Base-by-base conservation (phyloP, 2,113 vertebrate species). In the Rhegmatorhina hoffmannsi region DNA sequence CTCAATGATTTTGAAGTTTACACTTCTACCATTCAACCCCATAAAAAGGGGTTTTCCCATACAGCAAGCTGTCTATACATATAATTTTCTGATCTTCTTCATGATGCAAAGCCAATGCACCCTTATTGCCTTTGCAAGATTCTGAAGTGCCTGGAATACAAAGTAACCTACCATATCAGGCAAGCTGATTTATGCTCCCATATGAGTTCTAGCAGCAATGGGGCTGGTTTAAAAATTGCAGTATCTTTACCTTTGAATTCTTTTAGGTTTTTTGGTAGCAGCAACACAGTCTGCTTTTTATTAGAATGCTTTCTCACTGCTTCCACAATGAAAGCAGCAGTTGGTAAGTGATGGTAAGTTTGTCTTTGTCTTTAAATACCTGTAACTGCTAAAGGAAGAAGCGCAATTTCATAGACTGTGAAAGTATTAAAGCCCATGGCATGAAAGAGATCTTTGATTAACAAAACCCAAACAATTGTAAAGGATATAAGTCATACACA, bases 401-500 rank as follows among this genome's bases (percentile, higher is more conserved):
- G 31, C 68, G 66, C 44, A 55, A 52, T 72, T 92, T 92, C 75
- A 75, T 13, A 72, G 47, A 74, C 58, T 68, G 36, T 46, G 33
- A 72, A 92, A 87, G 59, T 80, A 93, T 77, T 92, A 93, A 89
- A 93, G 81, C 23, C 70, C 29, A 66, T 55, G 49, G 50, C 76
- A 89, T 76, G 93, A 80, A 93, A 95, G 64, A 12, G 5, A 84
- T 91, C 40, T 56, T 74, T 81, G 89, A 92, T 89, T 96, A 93
- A 97, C 58, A 89, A 92, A 96, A 81, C 4, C 29, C 58, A 95
- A 96, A 93, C 69, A 96, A 63, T 47, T 72, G 81, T 89, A 94
- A 74, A 78, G 56, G 36, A 78, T 92, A 46, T 70, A 78, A 79
- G 73, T 77, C 59, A 76, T 40, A 73, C 7, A 59, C 52, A 88